A percentile compares a stretch with the other conserved stretches of the same genome.
phyloP scores from a whole-genome alignment of 1,140 invertebrate genomes.

The Trichonephila clavata region DNA sequence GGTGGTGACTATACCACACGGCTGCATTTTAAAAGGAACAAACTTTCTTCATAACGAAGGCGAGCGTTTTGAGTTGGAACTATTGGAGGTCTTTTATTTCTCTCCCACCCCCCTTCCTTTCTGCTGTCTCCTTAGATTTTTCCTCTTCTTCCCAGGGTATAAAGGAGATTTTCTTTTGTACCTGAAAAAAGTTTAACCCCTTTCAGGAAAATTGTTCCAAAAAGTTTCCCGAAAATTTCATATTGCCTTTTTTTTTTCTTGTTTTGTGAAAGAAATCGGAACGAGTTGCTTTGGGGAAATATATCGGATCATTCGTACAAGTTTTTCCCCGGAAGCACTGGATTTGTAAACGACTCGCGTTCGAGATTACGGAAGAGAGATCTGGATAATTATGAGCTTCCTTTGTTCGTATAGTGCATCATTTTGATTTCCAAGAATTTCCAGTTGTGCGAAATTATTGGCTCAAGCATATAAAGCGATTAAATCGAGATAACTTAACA shows the following conservation, averaged over 20 bases:
- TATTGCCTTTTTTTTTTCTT: not conserved
- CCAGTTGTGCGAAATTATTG: too few relatives aligned
- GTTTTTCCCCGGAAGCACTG: not conserved
- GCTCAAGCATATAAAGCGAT: too few relatives aligned
- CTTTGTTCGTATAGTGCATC: too few relatives aligned
- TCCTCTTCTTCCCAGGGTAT: conserved; percentile 12
- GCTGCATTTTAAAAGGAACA: conserved; percentile 67
- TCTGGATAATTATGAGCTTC: too few relatives aligned
- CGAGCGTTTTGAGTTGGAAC: conserved; percentile 18
- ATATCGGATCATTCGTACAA: not conserved
- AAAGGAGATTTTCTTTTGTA: conserved; percentile 45
- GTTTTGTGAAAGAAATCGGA: conserved; percentile 19
- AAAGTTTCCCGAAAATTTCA: conserved; percentile 13
- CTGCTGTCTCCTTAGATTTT: not conserved
- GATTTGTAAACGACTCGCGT: too few relatives aligned
- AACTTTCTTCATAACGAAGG: conserved; percentile 74
- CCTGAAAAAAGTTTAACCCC: conserved; percentile 31
- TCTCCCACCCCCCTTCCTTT: not conserved
- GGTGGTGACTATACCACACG: conserved; percentile 42
- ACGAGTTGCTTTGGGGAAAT: not conserved
- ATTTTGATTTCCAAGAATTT: too few relatives aligned
- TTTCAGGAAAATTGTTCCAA: not conserved
- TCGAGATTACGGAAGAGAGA: too few relatives aligned
- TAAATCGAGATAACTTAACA: too few relatives aligned
- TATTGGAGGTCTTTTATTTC: conserved; percentile 56